These are phyloP conservation scores for Automeris io DNA, from an alignment of 2,888 invertebrate species.

Conservation along the genomic window DNA sequence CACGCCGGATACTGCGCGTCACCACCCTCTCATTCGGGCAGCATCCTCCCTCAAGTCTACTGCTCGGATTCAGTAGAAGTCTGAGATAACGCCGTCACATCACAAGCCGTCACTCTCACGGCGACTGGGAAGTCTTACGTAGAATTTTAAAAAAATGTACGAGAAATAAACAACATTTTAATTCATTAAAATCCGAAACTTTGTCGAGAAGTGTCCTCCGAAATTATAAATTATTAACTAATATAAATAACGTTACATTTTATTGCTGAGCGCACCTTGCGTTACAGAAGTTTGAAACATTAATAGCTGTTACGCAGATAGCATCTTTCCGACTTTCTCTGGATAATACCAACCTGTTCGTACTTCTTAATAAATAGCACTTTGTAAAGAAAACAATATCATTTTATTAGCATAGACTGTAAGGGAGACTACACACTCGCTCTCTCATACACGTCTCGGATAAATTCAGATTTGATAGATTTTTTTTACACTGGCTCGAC, in stretches of 20 bases:
- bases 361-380: slow-evolving; percentile 74
- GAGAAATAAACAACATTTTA: slow-evolving; percentile 9
- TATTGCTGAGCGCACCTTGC: slow-evolving; percentile 58
- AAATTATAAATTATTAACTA: slow-evolving; percentile 58
- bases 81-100: too few species aligned
- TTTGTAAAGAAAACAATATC: slow-evolving; percentile 76
- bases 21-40: too few species aligned
- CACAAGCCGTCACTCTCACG: too few species aligned
- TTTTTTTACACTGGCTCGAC: too few species aligned
- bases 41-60: too few species aligned
- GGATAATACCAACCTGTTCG: slow-evolving; percentile 73
- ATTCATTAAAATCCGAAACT: neutral
- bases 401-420: slow-evolving; percentile 38
- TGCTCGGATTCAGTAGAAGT: too few species aligned
- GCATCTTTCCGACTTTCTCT: slow-evolving; percentile 49
- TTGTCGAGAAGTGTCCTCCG: slow-evolving; percentile 21
- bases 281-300: slow-evolving; percentile 63
- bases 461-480: too few species aligned
- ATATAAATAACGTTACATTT: slow-evolving; percentile 64
- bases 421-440: slow-evolving; percentile 18
- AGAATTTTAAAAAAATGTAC: too few species aligned
- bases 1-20: too few species aligned
- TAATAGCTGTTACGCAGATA: slow-evolving; percentile 46
- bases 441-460: too few species aligned
- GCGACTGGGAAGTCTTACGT: too few species aligned